Conservation (phyloP, 2,797 vertebrate genomes). For the Nasua narica region DNA sequence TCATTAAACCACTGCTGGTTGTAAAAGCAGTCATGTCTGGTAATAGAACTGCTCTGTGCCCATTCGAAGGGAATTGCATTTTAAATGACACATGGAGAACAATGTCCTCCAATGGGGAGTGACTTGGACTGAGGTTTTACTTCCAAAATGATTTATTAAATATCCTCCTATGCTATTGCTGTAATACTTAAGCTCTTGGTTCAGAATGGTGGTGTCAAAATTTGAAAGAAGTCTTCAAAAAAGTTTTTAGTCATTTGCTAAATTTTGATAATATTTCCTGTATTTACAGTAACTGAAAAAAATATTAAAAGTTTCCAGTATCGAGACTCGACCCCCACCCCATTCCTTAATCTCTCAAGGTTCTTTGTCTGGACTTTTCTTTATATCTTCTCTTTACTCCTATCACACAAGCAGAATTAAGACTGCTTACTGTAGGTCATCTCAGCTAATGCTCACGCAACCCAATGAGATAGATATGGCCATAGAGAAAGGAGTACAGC, state of each 20-base stretch:
- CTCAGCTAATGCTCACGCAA: background rate
- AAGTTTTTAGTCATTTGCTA: background rate
- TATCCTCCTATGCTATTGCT: background rate
- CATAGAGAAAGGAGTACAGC: background rate
- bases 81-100: background rate
- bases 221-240: background rate
- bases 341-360: background rate
- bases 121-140: background rate
- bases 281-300: background rate
- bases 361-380: background rate
- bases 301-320: background rate
- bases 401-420: background rate
- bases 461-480: background rate
- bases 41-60: background rate
- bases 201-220: background rate
- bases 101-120: background rate
- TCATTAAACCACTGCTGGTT: slow-evolving; percentile 47
- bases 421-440: background rate
- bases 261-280: background rate
- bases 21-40: slow-evolving; percentile 27
- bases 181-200: background rate
- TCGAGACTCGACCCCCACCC: background rate
- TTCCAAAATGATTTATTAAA: slow-evolving; percentile 11
- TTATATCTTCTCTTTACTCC: background rate
- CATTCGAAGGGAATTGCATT: slow-evolving; percentile 12